Percentiles rank a stretch among this genome's conserved stretches.
Conservation (phyloP, 1,140 invertebrate species). For the Drosophila funebris region DNA sequence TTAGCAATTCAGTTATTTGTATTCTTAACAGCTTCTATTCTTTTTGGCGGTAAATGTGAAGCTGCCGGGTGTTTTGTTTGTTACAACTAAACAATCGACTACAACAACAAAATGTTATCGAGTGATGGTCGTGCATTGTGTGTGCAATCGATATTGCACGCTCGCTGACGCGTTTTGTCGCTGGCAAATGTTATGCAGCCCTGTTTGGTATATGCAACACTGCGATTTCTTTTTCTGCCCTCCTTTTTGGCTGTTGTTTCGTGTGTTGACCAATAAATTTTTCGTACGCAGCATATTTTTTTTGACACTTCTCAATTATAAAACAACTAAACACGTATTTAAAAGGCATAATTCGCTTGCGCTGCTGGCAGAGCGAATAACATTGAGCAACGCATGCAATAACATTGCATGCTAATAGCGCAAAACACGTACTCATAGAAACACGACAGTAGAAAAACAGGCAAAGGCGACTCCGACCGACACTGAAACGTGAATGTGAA, state of each 20-base stretch:
- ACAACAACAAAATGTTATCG: constrained; percentile 1
- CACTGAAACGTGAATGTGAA: constrained; percentile 49
- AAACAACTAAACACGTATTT: constrained; percentile 52
- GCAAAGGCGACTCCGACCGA: constrained; percentile 51
- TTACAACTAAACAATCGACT: constrained; percentile 7
- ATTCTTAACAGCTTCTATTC: background rate
- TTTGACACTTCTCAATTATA: constrained; percentile 58
- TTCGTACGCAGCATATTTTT: constrained; percentile 67
- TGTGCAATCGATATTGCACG: constrained; percentile 20
- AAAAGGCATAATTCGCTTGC: constrained; percentile 21
- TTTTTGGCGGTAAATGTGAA: constrained; percentile 23
- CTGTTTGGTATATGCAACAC: constrained; percentile 47
- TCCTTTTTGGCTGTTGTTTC: constrained; percentile 73
- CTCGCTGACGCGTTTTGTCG: background rate
- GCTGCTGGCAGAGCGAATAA: constrained; percentile 26
- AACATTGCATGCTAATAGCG: constrained; percentile 8
- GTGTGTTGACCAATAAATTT: constrained; percentile 79
- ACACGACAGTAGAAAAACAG: constrained; percentile 37
- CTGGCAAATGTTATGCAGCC: constrained; percentile 13
- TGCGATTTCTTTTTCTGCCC: constrained; percentile 63
- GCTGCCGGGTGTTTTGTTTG: background rate
- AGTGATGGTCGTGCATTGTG: background rate
- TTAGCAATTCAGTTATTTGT: background rate
- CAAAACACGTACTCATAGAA: constrained; percentile 34
- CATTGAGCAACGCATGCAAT: constrained; percentile 30